Evolutionary conservation across 2,113 vertebrate genomes (phyloP), one percentile per base, ranked within the genome.

Genomic region (Pseudopipra pipra): DNA sequence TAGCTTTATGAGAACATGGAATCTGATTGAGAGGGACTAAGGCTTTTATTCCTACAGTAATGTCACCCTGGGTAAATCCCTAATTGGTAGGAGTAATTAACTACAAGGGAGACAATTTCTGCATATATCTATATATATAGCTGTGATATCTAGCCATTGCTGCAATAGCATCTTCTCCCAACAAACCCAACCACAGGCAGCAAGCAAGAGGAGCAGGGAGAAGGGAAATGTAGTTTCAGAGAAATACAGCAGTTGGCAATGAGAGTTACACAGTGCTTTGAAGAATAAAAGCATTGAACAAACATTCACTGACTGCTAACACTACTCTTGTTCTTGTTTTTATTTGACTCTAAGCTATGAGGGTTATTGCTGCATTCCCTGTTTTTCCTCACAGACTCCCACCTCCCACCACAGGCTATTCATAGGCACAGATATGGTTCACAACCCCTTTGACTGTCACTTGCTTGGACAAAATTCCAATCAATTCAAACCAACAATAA

Each of bases 31-130:
- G 73, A 77, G 28, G 55, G 44, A 78, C 82, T 33, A 31, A 44
- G 66, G 66, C 39, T 96, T 96, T 96, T 85, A 92, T 93, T 95
- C 80, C 41, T 73, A 43, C 20, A 75, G 49, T 66, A 89, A 49
- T 52, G 27, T 52, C 41, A 81, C 52, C 18, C 37, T 88, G 61
- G 44, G 41, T 73, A 93, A 91, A 79, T 43, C 76, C 27, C 27
- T 85, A 87, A 94, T 59, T 95, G 63, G 46, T 20, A 76, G 80
- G 46, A 87, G 52, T 83, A 90, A 95, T 90, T 93, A 85, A 75
- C n/a, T 51, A 73, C 30, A 89, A 85, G 11, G 15, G 51, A 55
- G 12, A 5, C 85, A n/a, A 90, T 59, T 85, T 94, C 66, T 86
- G n/a, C 51, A 52, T 62, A 19, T 47, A 35, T 80, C 37, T 82